Percentiles rank a stretch among this genome's conserved stretches.
Evolutionary conservation across 2,113 vertebrate genomes (phyloP).

Genomic region (Apteryx mantelli): DNA sequence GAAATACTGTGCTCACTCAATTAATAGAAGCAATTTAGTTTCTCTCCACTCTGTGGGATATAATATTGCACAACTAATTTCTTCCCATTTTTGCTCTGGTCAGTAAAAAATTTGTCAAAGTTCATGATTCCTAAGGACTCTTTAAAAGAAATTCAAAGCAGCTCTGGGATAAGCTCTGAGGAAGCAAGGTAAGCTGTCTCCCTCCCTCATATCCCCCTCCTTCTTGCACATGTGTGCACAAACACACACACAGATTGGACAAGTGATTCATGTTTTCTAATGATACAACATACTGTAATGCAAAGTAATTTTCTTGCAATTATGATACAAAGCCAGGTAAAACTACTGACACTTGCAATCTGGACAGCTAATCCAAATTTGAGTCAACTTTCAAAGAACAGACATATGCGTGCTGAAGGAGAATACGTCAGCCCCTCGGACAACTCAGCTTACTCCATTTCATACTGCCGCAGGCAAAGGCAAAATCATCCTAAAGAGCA

Average conservation of each 20-base stretch:
- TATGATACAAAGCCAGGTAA: background rate
- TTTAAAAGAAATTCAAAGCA: background rate
- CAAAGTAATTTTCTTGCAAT: background rate
- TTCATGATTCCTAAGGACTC: background rate
- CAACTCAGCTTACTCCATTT: background rate
- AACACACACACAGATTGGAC: accelerated
- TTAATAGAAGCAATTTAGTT: background rate
- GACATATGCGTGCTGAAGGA: background rate
- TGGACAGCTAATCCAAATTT: background rate
- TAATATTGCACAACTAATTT: background rate
- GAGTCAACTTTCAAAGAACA: background rate
- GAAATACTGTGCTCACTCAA: background rate
- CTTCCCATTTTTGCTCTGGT: background rate
- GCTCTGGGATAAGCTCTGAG: background rate
- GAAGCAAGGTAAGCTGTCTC: background rate
- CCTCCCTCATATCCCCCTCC: background rate
- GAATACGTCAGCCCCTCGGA: background rate
- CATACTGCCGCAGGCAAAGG: background rate
- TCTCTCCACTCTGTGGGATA: background rate
- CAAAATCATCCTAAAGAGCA: background rate
- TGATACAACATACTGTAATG: background rate
- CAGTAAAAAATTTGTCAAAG: background rate
- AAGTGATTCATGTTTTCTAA: accelerated
- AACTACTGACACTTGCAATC: background rate
- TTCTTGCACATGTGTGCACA: background rate